Percentiles rank a stretch among this genome's conserved stretches.
phyloP scores from a whole-genome alignment of 2,888 invertebrate species.

The Malthinus flaveolus region DNA sequence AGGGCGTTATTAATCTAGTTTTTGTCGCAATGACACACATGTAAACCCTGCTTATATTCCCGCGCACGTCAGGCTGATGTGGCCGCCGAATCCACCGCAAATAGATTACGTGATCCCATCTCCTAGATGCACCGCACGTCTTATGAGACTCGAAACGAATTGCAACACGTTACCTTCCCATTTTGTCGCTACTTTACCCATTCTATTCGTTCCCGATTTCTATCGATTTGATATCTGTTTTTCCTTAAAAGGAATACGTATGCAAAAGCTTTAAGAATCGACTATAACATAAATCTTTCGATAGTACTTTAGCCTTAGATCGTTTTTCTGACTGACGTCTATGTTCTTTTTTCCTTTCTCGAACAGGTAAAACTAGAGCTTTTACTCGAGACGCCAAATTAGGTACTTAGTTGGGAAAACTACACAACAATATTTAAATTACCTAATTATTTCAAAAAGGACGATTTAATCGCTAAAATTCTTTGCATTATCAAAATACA shows the following conservation, averaged over 20 bases:
- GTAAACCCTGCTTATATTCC: slow-evolving; percentile 42
- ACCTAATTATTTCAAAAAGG: slow-evolving; percentile 1
- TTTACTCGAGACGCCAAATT: not conserved
- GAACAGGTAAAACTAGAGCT: too few species aligned
- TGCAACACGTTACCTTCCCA: slow-evolving; percentile 47
- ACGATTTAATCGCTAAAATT: slow-evolving; percentile 2
- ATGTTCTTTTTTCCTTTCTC: too few species aligned
- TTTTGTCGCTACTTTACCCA: slow-evolving; percentile 32
- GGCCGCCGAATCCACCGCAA: slow-evolving; percentile 49
- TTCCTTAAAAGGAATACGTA: slow-evolving; percentile 26
- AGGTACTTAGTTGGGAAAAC: slow-evolving; percentile 3
- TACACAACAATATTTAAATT: slow-evolving; percentile 6
- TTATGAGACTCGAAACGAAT: slow-evolving; percentile 45
- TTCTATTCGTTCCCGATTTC: slow-evolving; percentile 33
- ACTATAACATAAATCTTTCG: slow-evolving; percentile 20
- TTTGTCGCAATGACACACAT: slow-evolving; percentile 45
- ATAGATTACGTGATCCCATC: slow-evolving; percentile 56
- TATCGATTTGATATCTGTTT: slow-evolving; percentile 26
- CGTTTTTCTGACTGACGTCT: too few species aligned
- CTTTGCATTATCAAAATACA: slow-evolving; percentile 7
- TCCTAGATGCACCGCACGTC: slow-evolving; percentile 47
- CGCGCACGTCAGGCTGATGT: slow-evolving; percentile 46
- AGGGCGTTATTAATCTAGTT: slow-evolving; percentile 49
- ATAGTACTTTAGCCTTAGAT: not conserved
- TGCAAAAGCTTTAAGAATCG: slow-evolving; percentile 23